Conservation (phyloP, 2,888 invertebrate species). For the Geotrupes spiniger region DNA sequence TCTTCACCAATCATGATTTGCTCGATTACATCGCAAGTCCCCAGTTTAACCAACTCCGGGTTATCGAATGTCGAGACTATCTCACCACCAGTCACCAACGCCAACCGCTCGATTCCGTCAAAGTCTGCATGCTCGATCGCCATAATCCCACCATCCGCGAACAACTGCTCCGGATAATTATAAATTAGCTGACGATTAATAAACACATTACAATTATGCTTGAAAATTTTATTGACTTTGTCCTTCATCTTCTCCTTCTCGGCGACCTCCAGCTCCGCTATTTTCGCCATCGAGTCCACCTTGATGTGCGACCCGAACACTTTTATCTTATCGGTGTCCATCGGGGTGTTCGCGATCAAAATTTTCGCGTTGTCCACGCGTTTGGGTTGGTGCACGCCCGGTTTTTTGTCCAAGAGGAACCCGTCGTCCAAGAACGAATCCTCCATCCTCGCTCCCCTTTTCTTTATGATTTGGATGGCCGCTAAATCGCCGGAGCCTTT, state of each 20-base stretch:
- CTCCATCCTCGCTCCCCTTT: constrained; percentile 85
- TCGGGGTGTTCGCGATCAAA: constrained; percentile 97
- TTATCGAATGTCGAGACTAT: constrained; percentile 98
- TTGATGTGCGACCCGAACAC: constrained; percentile 95
- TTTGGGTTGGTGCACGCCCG: constrained; percentile 97
- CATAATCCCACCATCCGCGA: constrained; percentile 98
- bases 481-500: constrained; percentile 94
- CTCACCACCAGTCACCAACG: constrained; percentile 96
- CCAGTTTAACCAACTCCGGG: constrained; percentile 88
- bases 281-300: constrained; percentile 89
- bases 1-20: constrained; percentile 99
- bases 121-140: constrained; percentile 99
- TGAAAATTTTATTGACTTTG: constrained; percentile 94
- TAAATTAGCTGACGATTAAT: constrained; percentile 99
- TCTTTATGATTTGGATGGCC: constrained; percentile 97
- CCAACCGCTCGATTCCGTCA: constrained; percentile 96
- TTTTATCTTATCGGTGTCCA: constrained; percentile 99
- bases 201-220: constrained; percentile 95
- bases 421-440: constrained; percentile 96
- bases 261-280: constrained; percentile 95
- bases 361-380: constrained; percentile 93
- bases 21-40: constrained; percentile 92
- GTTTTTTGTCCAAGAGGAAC: constrained; percentile 94
- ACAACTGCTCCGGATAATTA: constrained; percentile 99
- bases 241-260: constrained; percentile 99